phyloP scores from a whole-genome alignment of 2,113 vertebrate genomes.

The Phaethornis superciliosus region DNA sequence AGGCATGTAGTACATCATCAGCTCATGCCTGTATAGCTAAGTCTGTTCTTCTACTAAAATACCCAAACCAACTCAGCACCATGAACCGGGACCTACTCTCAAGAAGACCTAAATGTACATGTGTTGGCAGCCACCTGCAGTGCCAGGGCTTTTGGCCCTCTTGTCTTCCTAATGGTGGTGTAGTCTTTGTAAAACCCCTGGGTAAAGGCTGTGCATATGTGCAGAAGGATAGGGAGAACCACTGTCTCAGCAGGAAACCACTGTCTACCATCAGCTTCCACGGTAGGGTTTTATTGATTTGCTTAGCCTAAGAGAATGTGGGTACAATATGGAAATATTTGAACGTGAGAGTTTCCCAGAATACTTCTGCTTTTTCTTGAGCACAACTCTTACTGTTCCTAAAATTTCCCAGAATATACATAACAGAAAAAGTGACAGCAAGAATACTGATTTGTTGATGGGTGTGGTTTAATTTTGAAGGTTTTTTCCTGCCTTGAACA shows the following conservation, averaged over 20 bases:
- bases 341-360: background rate
- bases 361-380: background rate
- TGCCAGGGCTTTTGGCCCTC: background rate
- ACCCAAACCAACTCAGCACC: background rate
- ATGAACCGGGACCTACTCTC: background rate
- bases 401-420: background rate
- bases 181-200: background rate
- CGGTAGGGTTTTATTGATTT: background rate
- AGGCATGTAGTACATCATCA: background rate
- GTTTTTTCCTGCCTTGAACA: background rate
- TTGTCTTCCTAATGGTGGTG: background rate
- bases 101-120: background rate
- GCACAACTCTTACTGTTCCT: background rate
- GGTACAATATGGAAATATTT: background rate
- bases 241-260: background rate
- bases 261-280: background rate
- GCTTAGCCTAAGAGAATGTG: background rate
- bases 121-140: background rate
- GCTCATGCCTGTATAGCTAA: background rate
- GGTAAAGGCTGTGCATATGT: rapidly evolving
- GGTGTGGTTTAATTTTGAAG: background rate
- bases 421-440: background rate
- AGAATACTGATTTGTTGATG: background rate
- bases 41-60: background rate
- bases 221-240: background rate